Evolutionary conservation across 2,113 vertebrate genomes (phyloP), one percentile per base, ranked within the genome.

Genomic region (Stigmatopora nigra): DNA sequence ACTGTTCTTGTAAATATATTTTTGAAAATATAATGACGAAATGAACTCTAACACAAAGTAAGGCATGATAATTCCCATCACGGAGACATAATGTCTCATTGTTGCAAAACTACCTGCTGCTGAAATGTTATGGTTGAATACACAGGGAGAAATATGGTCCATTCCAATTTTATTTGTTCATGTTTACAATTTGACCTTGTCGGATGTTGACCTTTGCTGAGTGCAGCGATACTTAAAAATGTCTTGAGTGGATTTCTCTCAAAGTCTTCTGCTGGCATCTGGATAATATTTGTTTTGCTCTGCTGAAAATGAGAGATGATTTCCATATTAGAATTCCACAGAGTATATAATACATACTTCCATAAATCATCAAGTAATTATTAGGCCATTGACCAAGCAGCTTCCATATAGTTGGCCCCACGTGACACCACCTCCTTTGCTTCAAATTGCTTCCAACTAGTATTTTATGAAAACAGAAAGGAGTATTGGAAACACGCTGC

Each of bases 401-500:
- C 9, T 41, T 41, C 38, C 6, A 1, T 7, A 41, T 41, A 10
- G 38, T 7, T 7, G 38, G 38, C 6, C 38, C 38, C 38, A 41
- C 38, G 38, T 41, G 38, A 64, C 36, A 51, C 67, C 57, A 61
- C 38, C 44, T 25, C 67, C 4, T 49, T 67, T 61, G 65, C 66
- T 19, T 75, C 44, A 69, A 65, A 80, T 51, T 57, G 14, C 47
- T 15, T n/a, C 35, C 61, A 67, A 75, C 55, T 12, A 56, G 59
- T 58, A 31, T 31, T 31, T 31, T 45, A 17, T 7, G 36, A 53
- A 72, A 59, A 64, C 38, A 52, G 68, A 60, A 60, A 44, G 0
- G 47, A 16, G 82, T 80, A 86, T 82, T 80, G 71, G 76, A 49
- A 70, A 58, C 10, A 0, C 57, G 77, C 61, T 4, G 35, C 59